These are phyloP conservation scores for Hirtodrosophila confusa DNA, from an alignment of 2,888 invertebrate species.

Conservation along the genomic window DNA sequence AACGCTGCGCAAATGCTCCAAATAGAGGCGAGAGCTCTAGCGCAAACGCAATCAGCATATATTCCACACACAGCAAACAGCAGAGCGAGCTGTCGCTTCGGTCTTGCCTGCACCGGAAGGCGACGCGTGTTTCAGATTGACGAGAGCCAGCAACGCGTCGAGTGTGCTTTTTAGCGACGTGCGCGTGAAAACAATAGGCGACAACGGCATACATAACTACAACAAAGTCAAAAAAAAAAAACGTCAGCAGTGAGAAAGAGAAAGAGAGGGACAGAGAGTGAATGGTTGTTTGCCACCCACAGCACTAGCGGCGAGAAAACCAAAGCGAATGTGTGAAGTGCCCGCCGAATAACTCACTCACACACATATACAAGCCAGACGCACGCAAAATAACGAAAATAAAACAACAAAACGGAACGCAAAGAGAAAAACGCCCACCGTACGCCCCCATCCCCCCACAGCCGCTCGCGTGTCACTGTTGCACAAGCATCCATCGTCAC, in stretches of 20 bases:
- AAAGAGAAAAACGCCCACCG: slow-evolving; percentile 78
- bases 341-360: slow-evolving; percentile 52
- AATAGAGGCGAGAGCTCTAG: slow-evolving; percentile 24
- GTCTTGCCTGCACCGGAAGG: slow-evolving; percentile 54
- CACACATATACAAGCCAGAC: slow-evolving; percentile 32
- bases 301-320: slow-evolving; percentile 41
- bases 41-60: slow-evolving; percentile 66
- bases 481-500: slow-evolving; percentile 65
- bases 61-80: slow-evolving; percentile 43
- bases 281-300: slow-evolving; percentile 62
- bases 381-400: slow-evolving; percentile 59
- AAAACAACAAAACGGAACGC: slow-evolving; percentile 59
- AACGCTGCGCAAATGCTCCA: slow-evolving; percentile 16
- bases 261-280: slow-evolving; percentile 42
- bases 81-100: slow-evolving; percentile 25
- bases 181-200: slow-evolving; percentile 65
- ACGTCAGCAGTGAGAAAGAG: slow-evolving; percentile 40
- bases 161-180: slow-evolving; percentile 65
- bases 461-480: slow-evolving; percentile 43
- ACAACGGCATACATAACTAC: slow-evolving; percentile 44
- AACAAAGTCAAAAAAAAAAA: slow-evolving; percentile 36
- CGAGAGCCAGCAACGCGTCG: slow-evolving; percentile 75
- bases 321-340: slow-evolving; percentile 50
- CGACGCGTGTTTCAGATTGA: slow-evolving; percentile 69
- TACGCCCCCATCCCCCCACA: slow-evolving; percentile 35